Evolutionary conservation across 2,888 invertebrate species (phyloP).

Genomic region (Scaptomyza parva): DNA sequence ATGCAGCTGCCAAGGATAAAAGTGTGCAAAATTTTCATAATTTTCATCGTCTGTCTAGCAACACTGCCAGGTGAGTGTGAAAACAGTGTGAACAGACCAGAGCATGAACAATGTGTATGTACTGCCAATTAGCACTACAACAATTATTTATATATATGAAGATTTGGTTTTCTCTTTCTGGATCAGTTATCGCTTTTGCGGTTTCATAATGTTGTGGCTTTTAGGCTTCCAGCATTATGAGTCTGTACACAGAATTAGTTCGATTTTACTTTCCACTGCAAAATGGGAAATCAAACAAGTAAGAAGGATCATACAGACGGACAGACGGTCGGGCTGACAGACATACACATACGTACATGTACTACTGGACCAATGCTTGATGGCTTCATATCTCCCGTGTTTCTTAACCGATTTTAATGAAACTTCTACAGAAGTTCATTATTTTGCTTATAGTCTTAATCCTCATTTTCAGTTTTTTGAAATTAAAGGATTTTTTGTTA

Average conservation of each 20-base stretch:
- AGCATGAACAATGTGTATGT: too few species aligned
- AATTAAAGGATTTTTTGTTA: too few species aligned
- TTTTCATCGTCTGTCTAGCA: slow-evolving; percentile 53
- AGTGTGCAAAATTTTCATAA: slow-evolving; percentile 43
- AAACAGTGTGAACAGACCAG: slow-evolving; percentile 11
- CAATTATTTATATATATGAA: slow-evolving; percentile 1
- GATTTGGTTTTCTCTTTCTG: slow-evolving; percentile 1
- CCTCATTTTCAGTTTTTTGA: too few species aligned
- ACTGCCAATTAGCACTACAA: slow-evolving; percentile 5
- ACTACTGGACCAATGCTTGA: too few species aligned
- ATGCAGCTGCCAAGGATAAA: slow-evolving; percentile 52
- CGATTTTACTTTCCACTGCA: background rate
- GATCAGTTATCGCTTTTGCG: slow-evolving; percentile 37
- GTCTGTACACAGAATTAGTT: slow-evolving; percentile 1
- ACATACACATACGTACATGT: too few species aligned
- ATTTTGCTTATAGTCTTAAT: too few species aligned
- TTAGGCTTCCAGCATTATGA: slow-evolving; percentile 2
- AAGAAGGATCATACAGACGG: too few species aligned
- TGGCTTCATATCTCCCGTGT: too few species aligned
- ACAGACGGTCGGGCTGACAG: too few species aligned
- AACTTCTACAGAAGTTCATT: too few species aligned
- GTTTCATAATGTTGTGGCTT: slow-evolving; percentile 52
- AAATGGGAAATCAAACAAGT: background rate
- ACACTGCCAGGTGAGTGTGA: slow-evolving; percentile 65
- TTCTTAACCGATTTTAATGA: too few species aligned